These are phyloP conservation scores for Oasisia sp. DNA, from an alignment of 2,888 invertebrate genomes.

Conservation along the genomic window DNA sequence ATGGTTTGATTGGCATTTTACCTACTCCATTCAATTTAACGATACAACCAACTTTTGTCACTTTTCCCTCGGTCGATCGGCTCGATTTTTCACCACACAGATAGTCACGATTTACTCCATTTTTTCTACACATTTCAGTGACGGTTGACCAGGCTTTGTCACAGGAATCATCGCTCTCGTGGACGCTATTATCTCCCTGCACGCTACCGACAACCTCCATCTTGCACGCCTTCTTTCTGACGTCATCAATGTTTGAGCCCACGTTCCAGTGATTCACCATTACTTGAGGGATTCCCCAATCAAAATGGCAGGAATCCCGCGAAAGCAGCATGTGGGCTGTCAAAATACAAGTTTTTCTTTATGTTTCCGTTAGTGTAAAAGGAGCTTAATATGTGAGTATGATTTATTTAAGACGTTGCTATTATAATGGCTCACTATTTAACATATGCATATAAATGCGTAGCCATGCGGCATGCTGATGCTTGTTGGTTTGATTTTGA, in stretches of 20 bases:
- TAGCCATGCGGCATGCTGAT: not conserved
- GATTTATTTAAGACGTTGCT: not conserved
- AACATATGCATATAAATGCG: not conserved
- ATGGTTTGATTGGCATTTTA: conserved; percentile 44
- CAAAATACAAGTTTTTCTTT: not conserved
- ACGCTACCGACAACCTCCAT: conserved; percentile 62
- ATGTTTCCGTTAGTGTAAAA: not conserved
- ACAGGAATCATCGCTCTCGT: conserved; percentile 51
- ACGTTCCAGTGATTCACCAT: conserved; percentile 13
- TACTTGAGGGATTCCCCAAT: not conserved
- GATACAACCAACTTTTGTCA: conserved; percentile 45
- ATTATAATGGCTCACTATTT: not conserved
- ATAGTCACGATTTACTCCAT: conserved; percentile 53
- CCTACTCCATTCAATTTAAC: conserved; percentile 46
- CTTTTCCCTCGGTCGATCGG: conserved; percentile 46
- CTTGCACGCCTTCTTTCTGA: conserved; percentile 54
- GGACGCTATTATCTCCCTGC: conserved; percentile 48
- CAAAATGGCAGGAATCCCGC: conserved; percentile 10
- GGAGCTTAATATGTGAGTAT: not conserved
- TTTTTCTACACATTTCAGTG: conserved; percentile 54
- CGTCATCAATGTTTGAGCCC: conserved; percentile 44
- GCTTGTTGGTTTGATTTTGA: not conserved
- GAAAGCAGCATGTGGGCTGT: conserved; percentile 8
- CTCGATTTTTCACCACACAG: conserved; percentile 50
- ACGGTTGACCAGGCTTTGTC: conserved; percentile 48